Conservation (phyloP, 2,113 vertebrate genomes). For the Pseudopipra pipra region DNA sequence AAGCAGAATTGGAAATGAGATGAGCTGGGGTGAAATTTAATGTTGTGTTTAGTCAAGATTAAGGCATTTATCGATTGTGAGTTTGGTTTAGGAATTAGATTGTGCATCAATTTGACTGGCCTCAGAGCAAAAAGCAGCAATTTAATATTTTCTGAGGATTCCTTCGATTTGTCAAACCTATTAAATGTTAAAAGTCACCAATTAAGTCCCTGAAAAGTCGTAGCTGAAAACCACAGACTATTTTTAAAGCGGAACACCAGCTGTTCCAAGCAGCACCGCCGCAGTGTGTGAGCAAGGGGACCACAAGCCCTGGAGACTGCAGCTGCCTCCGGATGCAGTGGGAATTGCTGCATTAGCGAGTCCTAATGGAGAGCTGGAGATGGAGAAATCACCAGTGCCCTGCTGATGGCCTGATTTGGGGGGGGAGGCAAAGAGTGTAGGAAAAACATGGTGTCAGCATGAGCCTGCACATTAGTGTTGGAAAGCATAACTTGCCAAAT, state of each 20-base stretch:
- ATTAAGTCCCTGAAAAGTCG: not conserved
- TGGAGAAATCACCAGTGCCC: not conserved
- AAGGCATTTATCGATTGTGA: conserved; percentile 12
- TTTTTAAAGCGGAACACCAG: not conserved
- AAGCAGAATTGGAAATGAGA: not conserved
- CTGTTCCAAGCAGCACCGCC: fast-evolving
- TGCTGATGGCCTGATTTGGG: not conserved
- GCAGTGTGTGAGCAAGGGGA: not conserved
- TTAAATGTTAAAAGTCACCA: conserved; percentile 13
- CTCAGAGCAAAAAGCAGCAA: conserved; percentile 40
- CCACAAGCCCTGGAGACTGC: not conserved
- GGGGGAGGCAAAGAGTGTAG: not conserved
- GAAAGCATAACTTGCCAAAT: not conserved
- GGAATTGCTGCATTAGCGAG: not conserved
- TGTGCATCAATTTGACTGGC: conserved; percentile 14
- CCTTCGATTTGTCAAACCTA: conserved; percentile 22
- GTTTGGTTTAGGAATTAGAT: conserved; percentile 46
- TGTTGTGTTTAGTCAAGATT: not conserved
- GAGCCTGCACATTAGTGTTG: not conserved
- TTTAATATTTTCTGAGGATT: conserved; percentile 56
- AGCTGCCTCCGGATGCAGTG: not conserved
- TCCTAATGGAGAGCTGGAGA: not conserved
- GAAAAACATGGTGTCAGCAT: not conserved
- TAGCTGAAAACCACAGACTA: not conserved
- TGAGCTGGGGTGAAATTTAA: not conserved